phyloP scores from a whole-genome alignment of 2,113 vertebrate genomes.

The Scalopus aquaticus region DNA sequence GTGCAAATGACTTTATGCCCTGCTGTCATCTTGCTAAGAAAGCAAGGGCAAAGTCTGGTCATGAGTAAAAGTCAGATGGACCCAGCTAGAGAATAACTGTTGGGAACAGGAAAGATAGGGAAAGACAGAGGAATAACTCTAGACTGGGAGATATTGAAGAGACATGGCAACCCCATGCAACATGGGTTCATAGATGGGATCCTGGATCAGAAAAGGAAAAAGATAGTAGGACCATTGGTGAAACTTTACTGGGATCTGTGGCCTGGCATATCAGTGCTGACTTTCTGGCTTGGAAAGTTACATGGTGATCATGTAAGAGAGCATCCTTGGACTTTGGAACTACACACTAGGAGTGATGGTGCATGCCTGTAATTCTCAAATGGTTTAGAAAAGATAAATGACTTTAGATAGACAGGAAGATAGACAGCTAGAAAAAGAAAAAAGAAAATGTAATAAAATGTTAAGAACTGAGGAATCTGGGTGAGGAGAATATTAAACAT shows the following conservation, averaged over 20 bases:
- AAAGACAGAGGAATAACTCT: neutral
- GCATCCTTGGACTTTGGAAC: neutral
- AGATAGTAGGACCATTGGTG: neutral
- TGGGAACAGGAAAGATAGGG: neutral
- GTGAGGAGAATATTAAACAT: neutral
- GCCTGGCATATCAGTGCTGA: neutral
- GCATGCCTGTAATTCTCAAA: neutral
- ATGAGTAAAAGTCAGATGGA: neutral
- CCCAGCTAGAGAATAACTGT: neutral
- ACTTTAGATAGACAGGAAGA: neutral
- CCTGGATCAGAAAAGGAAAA: neutral
- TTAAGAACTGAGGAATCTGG: neutral
- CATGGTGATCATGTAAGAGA: neutral
- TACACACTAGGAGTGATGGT: neutral
- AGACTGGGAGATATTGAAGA: neutral
- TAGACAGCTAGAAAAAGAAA: neutral
- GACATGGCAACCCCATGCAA: neutral
- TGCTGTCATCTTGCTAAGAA: neutral
- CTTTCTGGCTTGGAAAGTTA: neutral
- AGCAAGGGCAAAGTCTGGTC: neutral
- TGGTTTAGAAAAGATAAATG: neutral
- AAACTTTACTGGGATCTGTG: neutral
- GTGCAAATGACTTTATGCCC: neutral
- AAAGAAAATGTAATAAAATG: neutral
- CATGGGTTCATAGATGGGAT: neutral